These are phyloP conservation scores for Miichthys miiuy DNA, from an alignment of 2,797 vertebrate species.

Conservation along the genomic window DNA sequence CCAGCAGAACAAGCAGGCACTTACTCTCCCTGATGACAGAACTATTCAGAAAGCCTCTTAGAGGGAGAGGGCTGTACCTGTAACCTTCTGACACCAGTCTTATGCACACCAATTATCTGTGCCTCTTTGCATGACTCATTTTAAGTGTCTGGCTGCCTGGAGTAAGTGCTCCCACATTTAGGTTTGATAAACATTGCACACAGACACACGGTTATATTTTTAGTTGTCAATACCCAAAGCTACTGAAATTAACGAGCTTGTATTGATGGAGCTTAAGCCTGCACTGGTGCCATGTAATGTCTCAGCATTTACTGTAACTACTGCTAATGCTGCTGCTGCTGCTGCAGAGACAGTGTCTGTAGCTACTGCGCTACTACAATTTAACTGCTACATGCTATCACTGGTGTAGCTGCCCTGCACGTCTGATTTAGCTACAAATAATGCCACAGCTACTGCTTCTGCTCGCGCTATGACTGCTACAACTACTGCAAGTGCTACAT, in stretches of 20 bases:
- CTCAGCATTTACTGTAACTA: background rate
- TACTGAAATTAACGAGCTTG: conserved; percentile 1
- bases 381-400: background rate
- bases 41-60: conserved; percentile 63
- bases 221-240: conserved; percentile 10
- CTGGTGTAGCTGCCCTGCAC: background rate
- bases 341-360: background rate
- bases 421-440: background rate
- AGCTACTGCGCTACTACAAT: background rate
- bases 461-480: background rate
- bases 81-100: conserved; percentile 62
- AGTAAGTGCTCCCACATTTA: conserved; percentile 49
- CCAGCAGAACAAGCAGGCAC: conserved; percentile 80
- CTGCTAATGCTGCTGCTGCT: background rate
- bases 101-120: conserved; percentile 61
- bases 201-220: conserved; percentile 17
- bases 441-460: background rate
- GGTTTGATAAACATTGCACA: conserved; percentile 33
- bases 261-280: background rate
- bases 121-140: conserved; percentile 60
- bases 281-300: background rate
- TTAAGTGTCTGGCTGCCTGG: conserved; percentile 59
- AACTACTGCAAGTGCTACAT: background rate
- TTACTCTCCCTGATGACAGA: conserved; percentile 81
- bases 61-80: conserved; percentile 59